Conservation (phyloP, 2,797 vertebrate genomes). For the Chaetodon trifasciatus region DNA sequence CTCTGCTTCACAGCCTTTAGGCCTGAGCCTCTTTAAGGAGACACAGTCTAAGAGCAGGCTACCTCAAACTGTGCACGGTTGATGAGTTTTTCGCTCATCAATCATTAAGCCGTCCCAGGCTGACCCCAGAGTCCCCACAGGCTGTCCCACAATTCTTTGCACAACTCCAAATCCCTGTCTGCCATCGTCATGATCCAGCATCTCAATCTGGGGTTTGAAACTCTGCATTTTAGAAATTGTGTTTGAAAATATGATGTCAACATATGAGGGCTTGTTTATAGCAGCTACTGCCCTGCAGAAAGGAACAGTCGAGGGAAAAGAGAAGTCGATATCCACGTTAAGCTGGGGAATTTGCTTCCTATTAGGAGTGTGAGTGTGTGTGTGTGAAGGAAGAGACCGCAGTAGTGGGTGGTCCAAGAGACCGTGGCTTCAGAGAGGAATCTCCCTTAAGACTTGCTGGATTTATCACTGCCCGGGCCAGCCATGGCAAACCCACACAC, state of each 20-base stretch:
- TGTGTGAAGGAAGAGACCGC: slow-evolving; percentile 67
- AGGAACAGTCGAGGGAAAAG: slow-evolving; percentile 46
- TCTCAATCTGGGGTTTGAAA: slow-evolving; percentile 49
- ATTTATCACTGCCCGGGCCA: slow-evolving; percentile 76
- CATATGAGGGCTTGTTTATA: slow-evolving; percentile 69
- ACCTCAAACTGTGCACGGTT: slow-evolving; percentile 76
- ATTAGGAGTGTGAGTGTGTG: slow-evolving; percentile 67
- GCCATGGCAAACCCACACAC: slow-evolving; percentile 66
- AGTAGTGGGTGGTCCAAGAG: slow-evolving; percentile 79
- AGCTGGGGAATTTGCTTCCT: slow-evolving; percentile 76
- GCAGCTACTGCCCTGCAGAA: slow-evolving; percentile 60
- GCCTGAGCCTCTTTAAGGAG: slow-evolving; percentile 75
- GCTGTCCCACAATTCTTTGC: slow-evolving; percentile 42
- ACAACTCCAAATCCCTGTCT: slow-evolving; percentile 39
- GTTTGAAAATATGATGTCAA: slow-evolving; percentile 72
- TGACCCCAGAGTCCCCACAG: slow-evolving; percentile 43
- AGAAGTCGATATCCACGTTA: slow-evolving; percentile 64
- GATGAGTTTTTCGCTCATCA: slow-evolving; percentile 79
- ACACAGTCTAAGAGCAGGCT: slow-evolving; percentile 46
- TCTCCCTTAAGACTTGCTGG: slow-evolving; percentile 78
- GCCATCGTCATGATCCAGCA: slow-evolving; percentile 15
- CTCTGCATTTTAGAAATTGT: slow-evolving; percentile 43
- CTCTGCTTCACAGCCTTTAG: slow-evolving; percentile 80
- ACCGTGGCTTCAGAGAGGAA: slow-evolving; percentile 71
- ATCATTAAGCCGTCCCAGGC: slow-evolving; percentile 83